Base-by-base conservation (phyloP, 64 coral and sea anemone species). In the Trachythela sp. region DNA sequence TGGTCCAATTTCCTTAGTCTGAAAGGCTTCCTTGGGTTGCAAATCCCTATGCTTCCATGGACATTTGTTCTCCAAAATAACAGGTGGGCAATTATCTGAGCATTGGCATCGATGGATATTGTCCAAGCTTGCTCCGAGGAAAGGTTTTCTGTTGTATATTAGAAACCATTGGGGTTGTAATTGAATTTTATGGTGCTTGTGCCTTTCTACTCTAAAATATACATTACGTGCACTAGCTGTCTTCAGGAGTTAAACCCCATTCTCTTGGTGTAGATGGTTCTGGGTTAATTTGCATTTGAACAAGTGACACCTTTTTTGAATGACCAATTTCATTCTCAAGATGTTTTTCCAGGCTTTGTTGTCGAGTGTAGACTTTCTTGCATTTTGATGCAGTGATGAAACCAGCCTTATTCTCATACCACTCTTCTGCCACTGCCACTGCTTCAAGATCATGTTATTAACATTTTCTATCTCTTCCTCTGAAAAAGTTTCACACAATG, bases 21-120 rank as follows among this genome's bases (percentile, higher is more conserved):
- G 54, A 60, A 87, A 87, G 13, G 54, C 86, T 87, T 77, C 13
- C 36, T 77, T 77, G 13, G 71, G 71, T 22, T 4, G 71, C 71
- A 77, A 32, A 39, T 35, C 71, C 13, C 31, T 33, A 35, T 77
- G 71, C 31, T 77, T 77, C 71, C 71, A 77, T 77, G 71, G 71
- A n/a, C 71, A 77, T 77, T 77, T 77, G 17, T 77, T 10, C 30
- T 77, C 71, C 4, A 77, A 6, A 13, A 77, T 27, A 29, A 77
- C 31, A 14, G 9, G 13, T 3, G 71, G 71, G 30, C 71, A 77
- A 35, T 39, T 77, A 14, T 29, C 32, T 27, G 13, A 22, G 26
- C 71, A 77, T 35, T 29, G 29, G 36, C 71, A 77, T 77, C 13
- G 11, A 22, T n/a, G 4, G 71, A 77, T 77, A n/a, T 77, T 77